phyloP scores from a whole-genome alignment of 2,888 invertebrate genomes.

The Cylloceria caligata region DNA sequence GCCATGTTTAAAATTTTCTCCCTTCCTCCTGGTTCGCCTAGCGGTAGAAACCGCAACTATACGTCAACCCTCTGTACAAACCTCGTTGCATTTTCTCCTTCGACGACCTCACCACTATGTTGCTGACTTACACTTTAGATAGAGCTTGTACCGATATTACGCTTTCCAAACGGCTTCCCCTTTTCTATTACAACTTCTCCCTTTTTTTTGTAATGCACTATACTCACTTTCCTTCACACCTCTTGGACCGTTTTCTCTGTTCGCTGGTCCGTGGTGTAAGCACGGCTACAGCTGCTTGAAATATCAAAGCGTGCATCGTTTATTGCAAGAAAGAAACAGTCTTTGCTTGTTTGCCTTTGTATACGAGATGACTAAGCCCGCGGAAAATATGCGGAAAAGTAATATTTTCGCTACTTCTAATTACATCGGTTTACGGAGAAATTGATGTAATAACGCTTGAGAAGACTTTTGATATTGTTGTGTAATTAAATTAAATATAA shows the following conservation, averaged over 20 bases:
- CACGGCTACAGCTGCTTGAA: background rate
- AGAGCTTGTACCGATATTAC: conserved; percentile 16
- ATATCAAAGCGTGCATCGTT: conserved; percentile 11
- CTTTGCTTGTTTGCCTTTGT: conserved; percentile 4
- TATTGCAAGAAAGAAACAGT: conserved; percentile 2
- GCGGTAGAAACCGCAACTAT: conserved; percentile 73
- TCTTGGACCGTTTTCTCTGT: conserved; percentile 13
- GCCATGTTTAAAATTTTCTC: conserved; percentile 84
- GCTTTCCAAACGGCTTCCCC: conserved; percentile 3
- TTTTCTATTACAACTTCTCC: conserved; percentile 18
- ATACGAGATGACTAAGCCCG: background rate
- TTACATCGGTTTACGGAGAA: background rate
- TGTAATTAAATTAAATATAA: background rate
- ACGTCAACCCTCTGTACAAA: conserved; percentile 46
- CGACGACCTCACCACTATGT: conserved; percentile 12
- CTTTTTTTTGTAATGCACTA: background rate
- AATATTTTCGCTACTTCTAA: background rate
- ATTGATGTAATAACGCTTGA: background rate
- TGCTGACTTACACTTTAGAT: conserved; percentile 14
- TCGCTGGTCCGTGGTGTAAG: background rate
- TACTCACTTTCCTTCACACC: conserved; percentile 28
- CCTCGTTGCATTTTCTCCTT: conserved; percentile 66
- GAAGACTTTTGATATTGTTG: background rate
- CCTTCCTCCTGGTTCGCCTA: conserved; percentile 70
- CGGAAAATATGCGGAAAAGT: background rate